These are phyloP conservation scores for Typhlomys cinereus DNA, from an alignment of 2,113 vertebrate genomes.

Conservation along the genomic window DNA sequence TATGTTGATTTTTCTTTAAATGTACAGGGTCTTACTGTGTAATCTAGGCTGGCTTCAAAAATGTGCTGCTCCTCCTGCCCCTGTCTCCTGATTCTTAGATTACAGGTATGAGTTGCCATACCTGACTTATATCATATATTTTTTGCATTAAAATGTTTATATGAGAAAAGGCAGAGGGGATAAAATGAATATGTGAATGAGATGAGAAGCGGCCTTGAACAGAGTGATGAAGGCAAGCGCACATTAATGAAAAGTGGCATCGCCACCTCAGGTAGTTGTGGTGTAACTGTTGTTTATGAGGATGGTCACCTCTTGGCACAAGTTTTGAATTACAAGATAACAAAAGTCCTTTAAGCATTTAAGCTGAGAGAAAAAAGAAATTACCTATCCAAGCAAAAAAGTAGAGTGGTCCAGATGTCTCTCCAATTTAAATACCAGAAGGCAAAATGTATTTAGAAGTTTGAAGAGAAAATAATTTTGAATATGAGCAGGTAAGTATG, in stretches of 20 bases:
- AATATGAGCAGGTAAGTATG: background rate
- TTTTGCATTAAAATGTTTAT: constrained; percentile 21
- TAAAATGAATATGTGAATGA: background rate
- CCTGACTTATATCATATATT: background rate
- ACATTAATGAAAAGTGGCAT: background rate
- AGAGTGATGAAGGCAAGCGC: background rate
- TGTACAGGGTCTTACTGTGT: background rate
- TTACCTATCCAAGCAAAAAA: constrained; percentile 15
- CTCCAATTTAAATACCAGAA: background rate
- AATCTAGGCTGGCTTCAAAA: background rate
- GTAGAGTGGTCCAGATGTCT: background rate
- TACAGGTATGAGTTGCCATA: no score
- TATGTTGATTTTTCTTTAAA: background rate
- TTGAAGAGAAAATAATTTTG: constrained; percentile 46
- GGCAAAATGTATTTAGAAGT: constrained; percentile 17
- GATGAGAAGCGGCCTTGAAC: background rate
- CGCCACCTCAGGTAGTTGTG: background rate
- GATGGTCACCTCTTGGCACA: background rate
- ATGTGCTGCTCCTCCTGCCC: background rate
- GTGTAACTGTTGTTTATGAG: background rate
- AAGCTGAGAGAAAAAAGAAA: background rate
- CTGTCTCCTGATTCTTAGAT: background rate
- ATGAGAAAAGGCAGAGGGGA: background rate
- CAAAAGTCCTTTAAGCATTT: background rate
- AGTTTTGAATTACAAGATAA: background rate